Conservation (phyloP, 1,140 invertebrate genomes). For the Drosophila triauraria region DNA sequence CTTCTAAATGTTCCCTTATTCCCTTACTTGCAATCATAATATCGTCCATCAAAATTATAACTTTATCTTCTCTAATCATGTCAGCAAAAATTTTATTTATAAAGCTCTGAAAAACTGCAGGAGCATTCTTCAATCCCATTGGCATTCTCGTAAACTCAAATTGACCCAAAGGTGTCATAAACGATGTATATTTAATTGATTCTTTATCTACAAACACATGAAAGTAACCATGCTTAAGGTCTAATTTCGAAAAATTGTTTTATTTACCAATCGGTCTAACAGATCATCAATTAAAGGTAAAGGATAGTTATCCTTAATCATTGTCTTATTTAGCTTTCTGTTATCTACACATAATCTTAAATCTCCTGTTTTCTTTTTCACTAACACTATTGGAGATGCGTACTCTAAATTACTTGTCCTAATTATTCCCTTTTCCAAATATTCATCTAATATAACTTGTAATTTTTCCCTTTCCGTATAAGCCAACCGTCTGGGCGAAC, state of each 20-base stretch:
- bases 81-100: constrained; percentile 5
- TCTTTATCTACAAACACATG: too few relatives aligned
- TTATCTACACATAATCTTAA: background rate
- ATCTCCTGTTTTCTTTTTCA: background rate
- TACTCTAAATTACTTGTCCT: too few relatives aligned
- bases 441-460: constrained; percentile 3
- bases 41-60: constrained; percentile 21
- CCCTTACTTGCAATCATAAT: constrained; percentile 20
- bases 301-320: background rate
- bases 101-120: constrained; percentile 4
- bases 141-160: background rate
- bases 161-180: too few relatives aligned
- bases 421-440: background rate
- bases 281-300: too few relatives aligned
- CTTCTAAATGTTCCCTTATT: background rate
- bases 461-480: background rate
- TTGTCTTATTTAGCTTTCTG: background rate
- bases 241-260: too few relatives aligned
- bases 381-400: background rate
- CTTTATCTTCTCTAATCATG: constrained; percentile 8
- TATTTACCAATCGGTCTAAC: too few relatives aligned
- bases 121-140: background rate
- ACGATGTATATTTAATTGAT: too few relatives aligned
- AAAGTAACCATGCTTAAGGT: too few relatives aligned
- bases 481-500: background rate